Evolutionary conservation across 2,113 vertebrate genomes (phyloP), one percentile per base, ranked within the genome.

Genomic region (Gymnarchus niloticus): DNA sequence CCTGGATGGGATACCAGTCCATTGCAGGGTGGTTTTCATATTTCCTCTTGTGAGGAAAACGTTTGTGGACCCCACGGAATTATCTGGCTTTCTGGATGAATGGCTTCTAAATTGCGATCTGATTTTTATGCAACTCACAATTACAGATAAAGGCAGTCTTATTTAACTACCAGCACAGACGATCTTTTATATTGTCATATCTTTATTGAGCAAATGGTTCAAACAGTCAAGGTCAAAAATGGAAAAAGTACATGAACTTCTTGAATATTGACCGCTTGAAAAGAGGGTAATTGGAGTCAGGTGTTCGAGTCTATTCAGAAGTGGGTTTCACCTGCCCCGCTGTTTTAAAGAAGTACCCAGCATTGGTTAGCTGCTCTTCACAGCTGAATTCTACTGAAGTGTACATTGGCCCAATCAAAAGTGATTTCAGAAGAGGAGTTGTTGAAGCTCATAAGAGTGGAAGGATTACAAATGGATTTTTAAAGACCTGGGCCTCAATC

Each of bases 161-260:
- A 33, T 73, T 19, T 73, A 73, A 73, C 33, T 37, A 73, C 14
- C 33, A 73, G 41, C 65, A 41, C 33, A n/a, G n/a, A 73, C 41
- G 33, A 73, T 73, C 28, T 41, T 73, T 73, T 73, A 41, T 33
- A 73, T 73, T 41, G 33, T 73, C 14, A 41, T 73, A 73, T 73
- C 65, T 73, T 73, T 73, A 73, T 73, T 73, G 65, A 41, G 41
- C 33, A 33, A 69, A 69, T 69, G 65, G 28, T 65, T 65, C 61
- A 69, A 69, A 69, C 28, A 28, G 37, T 3, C 28, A 0, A 9
- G 65, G 37, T 73, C 65, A 73, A 19, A 19, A 14, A 41, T 41
- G 33, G 33, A 33, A 41, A 73, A 73, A 73, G 65, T 73, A 73
- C 41, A 14, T 37, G 65, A 41, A 1, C 61, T 23, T 69, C 5